These are phyloP conservation scores for Schrankia costaestrigalis DNA, from an alignment of 2,888 invertebrate species.

Conservation along the genomic window DNA sequence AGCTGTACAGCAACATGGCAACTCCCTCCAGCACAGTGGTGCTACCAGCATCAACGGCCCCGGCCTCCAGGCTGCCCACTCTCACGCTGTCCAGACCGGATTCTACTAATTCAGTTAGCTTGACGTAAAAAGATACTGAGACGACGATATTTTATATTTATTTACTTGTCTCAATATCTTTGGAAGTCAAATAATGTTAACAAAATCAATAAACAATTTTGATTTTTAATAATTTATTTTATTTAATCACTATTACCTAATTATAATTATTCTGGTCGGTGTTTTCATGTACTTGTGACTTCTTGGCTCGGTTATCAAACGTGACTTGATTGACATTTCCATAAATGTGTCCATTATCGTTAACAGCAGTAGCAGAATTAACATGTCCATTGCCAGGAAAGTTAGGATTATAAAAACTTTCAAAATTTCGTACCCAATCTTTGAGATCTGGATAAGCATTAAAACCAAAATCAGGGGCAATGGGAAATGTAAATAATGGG, in stretches of 20 bases:
- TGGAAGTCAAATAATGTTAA: slow-evolving; percentile 4
- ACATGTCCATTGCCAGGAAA: slow-evolving; percentile 37
- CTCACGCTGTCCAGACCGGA: slow-evolving; percentile 57
- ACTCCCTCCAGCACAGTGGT: slow-evolving; percentile 46
- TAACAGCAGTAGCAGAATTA: slow-evolving; percentile 43
- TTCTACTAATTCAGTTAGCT: slow-evolving; percentile 41
- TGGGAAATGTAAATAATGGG: slow-evolving; percentile 45
- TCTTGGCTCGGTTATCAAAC: slow-evolving; percentile 42
- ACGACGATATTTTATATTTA: slow-evolving; percentile 44
- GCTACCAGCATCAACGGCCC: slow-evolving; percentile 59
- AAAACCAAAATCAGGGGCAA: slow-evolving; percentile 36
- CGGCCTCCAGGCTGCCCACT: slow-evolving; percentile 56
- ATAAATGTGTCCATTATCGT: slow-evolving; percentile 54
- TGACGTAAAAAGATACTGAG: slow-evolving; percentile 45
- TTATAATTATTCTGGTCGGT: background rate
- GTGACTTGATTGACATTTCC: slow-evolving; percentile 48
- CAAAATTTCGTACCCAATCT: slow-evolving; percentile 46
- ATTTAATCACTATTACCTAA: slow-evolving; percentile 1
- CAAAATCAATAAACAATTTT: slow-evolving; percentile 45
- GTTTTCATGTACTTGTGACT: slow-evolving; percentile 3
- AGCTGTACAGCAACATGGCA: slow-evolving; percentile 47
- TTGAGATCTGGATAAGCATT: slow-evolving; percentile 31
- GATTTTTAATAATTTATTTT: slow-evolving; percentile 15
- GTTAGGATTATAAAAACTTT: slow-evolving; percentile 44
- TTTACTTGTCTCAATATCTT: slow-evolving; percentile 60